phyloP scores from a whole-genome alignment of 2,888 invertebrate genomes.

The Argyresthia albistria region DNA sequence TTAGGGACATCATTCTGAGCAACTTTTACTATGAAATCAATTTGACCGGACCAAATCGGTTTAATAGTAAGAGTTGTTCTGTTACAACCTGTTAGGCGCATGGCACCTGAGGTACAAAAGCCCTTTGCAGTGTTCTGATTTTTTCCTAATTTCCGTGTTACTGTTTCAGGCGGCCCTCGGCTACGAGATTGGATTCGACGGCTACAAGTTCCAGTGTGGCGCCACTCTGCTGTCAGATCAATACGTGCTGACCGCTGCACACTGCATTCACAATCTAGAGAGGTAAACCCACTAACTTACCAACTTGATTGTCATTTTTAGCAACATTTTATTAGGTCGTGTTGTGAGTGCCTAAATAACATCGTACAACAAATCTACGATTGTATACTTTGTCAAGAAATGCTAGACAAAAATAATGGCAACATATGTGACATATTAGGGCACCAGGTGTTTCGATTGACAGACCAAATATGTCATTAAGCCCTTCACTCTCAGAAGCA shows the following conservation, averaged over 20 bases:
- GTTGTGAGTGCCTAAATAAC: neutral
- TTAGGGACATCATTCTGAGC: too few relatives aligned
- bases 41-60: too few relatives aligned
- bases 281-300: conserved; percentile 27
- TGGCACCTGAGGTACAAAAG: neutral
- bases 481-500: too few relatives aligned
- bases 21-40: too few relatives aligned
- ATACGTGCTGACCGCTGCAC: conserved; percentile 54
- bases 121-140: neutral
- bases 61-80: too few relatives aligned
- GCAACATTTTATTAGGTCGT: neutral
- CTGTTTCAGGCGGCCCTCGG: conserved; percentile 49
- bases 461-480: too few relatives aligned
- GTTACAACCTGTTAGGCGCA: too few relatives aligned
- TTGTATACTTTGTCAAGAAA: neutral
- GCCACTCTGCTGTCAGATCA: conserved; percentile 43
- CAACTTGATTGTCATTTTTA: neutral
- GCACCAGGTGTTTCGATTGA: too few relatives aligned
- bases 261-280: conserved; percentile 48
- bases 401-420: neutral
- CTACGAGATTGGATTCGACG: conserved; percentile 31
- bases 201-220: conserved; percentile 48
- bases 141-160: neutral
- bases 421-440: neutral
- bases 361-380: too few relatives aligned